A percentile compares a stretch with the other conserved stretches of the same genome.
phyloP scores from a whole-genome alignment of 2,888 invertebrate species.

The Scaeva pyrastri region DNA sequence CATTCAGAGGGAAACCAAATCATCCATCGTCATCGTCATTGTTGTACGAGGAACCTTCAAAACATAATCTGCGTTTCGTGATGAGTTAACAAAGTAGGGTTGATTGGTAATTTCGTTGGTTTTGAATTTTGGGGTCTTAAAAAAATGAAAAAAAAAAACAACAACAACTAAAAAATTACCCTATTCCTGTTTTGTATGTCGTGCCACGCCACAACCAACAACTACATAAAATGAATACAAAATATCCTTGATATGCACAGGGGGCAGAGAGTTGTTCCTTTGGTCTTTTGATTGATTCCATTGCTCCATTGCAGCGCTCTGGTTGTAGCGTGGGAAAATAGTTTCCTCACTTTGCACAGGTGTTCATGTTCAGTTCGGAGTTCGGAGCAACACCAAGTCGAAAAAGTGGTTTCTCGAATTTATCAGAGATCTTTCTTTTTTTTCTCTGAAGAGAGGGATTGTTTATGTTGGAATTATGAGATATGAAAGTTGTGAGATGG shows the following conservation, averaged over 20 bases:
- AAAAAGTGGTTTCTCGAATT: constrained; percentile 47
- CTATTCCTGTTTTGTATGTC: constrained; percentile 27
- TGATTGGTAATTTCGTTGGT: constrained; percentile 50
- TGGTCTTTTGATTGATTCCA: constrained; percentile 63
- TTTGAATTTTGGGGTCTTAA: constrained; percentile 24
- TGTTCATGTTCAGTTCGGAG: constrained; percentile 46
- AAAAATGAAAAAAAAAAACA: neutral
- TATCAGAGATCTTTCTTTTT: constrained; percentile 13
- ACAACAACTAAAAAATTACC: constrained; percentile 29
- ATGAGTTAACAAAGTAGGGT: constrained; percentile 67
- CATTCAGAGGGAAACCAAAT: constrained; percentile 18
- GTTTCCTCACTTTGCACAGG: constrained; percentile 68
- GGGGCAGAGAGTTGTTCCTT: neutral
- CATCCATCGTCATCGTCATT: constrained; percentile 27
- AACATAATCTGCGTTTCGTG: constrained; percentile 56
- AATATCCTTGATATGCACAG: constrained; percentile 70
- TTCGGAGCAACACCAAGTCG: constrained; percentile 1
- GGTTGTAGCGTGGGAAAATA: constrained; percentile 65
- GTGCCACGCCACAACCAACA: constrained; percentile 4
- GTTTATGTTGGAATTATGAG: constrained; percentile 70
- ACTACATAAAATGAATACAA: constrained; percentile 62
- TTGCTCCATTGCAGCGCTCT: constrained; percentile 25
- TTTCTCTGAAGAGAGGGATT: constrained; percentile 26
- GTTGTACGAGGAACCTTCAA: constrained; percentile 39
- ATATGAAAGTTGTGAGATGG: constrained; percentile 46